Evolutionary conservation across 2,888 invertebrate species (phyloP), one percentile per base, ranked within the genome.

Genomic region (Elaeidobius kamerunicus): DNA sequence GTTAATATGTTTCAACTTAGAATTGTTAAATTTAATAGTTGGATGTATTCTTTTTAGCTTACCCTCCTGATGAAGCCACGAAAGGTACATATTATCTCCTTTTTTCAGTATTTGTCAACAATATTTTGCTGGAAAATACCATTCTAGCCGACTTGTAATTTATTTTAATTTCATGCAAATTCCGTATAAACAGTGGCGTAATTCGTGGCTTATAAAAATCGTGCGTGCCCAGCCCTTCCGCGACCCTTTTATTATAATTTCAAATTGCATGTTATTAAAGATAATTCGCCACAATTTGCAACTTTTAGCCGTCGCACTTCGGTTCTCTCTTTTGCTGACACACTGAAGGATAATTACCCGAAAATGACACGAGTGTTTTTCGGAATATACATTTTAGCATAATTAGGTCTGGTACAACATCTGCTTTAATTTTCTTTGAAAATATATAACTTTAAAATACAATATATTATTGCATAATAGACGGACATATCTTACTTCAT

Each of bases 201-300:
- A 44, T 44, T 35, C 32, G 17, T 16, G 34, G 17, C 17, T 43
- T 43, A 43, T 43, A 43, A 45, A 45, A 45, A 35, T 45, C 17
- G 44, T 52, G 52, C 43, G 32, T 52, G 41, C 41, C 40, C 46
- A 45, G 19, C 28, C n/a, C 38, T 38, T 38, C 19, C 17, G 19
- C 41, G 14, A 39, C 36, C 47, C 35, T 41, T 40, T 46, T 47
- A 52, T 47, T 52, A 52, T 47, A 46, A 47, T 34, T 41, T 36
- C n/a, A 47, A 47, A 52, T 47, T 46, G 42, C 42, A 52, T 35
- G 28, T 30, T 18, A 52, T 52, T 47, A 52, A 30, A 15, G 17
- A 47, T 47, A 52, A 46, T 46, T 46, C 20, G 30, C 45, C n/a
- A 34, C 42, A 52, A 52, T 52, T 52, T 52, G 52, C 52, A 47